Percentiles rank a stretch among this genome's conserved stretches.
Evolutionary conservation across 2,888 invertebrate genomes (phyloP).

Genomic region (Ennomos quercinarius): DNA sequence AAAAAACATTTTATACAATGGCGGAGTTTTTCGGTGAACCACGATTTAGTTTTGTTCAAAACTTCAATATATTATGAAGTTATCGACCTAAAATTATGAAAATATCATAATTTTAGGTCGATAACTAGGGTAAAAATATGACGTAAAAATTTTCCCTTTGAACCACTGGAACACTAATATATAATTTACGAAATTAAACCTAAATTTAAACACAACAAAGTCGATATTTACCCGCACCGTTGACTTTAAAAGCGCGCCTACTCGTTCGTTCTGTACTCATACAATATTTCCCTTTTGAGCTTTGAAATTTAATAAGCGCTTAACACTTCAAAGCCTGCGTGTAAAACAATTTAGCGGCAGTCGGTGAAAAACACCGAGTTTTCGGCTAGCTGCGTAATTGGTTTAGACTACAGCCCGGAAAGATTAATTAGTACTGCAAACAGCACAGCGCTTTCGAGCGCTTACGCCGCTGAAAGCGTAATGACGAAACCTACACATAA

Average conservation of each 20-base stretch:
- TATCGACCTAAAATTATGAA: too few species aligned
- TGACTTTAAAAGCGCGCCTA: constrained; percentile 23
- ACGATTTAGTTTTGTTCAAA: too few species aligned
- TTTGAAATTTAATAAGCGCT: constrained; percentile 82
- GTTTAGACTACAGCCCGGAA: constrained; percentile 73
- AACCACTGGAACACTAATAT: background rate
- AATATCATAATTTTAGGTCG: too few species aligned
- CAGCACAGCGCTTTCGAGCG: constrained; percentile 70
- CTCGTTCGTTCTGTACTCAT: constrained; percentile 47
- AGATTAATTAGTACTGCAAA: constrained; percentile 81
- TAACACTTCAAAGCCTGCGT: constrained; percentile 80
- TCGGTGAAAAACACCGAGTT: constrained; percentile 78
- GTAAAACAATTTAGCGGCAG: constrained; percentile 79
- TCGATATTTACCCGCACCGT: constrained; percentile 23
- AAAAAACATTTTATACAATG: too few species aligned
- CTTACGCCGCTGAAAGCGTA: constrained; percentile 55
- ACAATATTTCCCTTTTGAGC: constrained; percentile 73
- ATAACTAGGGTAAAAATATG: too few species aligned
- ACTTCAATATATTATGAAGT: too few species aligned
- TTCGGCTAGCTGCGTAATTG: constrained; percentile 78
- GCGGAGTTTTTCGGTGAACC: too few species aligned
- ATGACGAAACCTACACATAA: constrained; percentile 44
- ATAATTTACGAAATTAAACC: constrained; percentile 2
- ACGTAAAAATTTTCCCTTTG: too few species aligned
- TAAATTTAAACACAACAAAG: constrained; percentile 31